Evolutionary conservation across 2,113 vertebrate species (phyloP).

Genomic region (Urocolius indicus): DNA sequence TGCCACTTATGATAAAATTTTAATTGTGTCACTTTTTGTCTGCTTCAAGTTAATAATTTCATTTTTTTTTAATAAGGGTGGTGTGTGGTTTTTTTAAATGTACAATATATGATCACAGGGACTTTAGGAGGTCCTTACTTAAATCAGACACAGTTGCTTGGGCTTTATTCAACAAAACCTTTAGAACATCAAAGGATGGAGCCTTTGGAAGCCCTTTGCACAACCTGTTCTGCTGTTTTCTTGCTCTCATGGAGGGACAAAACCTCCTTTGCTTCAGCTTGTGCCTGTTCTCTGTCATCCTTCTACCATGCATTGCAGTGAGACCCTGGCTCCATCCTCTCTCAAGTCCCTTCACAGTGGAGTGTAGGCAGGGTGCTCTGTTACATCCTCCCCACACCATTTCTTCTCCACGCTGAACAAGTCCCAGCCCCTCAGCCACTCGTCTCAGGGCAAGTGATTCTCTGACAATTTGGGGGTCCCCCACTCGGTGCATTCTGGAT

Average conservation of each 20-base stretch:
- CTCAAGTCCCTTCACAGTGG: rapidly evolving
- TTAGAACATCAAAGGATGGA: background rate
- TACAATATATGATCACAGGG: background rate
- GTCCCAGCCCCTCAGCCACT: background rate
- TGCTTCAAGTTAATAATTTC: background rate
- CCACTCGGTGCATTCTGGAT: background rate
- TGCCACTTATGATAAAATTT: background rate
- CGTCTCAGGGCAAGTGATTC: background rate
- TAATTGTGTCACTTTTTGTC: background rate
- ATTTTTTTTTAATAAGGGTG: background rate
- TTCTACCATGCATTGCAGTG: background rate
- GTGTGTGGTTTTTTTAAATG: background rate
- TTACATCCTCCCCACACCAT: background rate
- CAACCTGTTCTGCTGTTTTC: background rate
- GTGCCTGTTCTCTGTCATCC: background rate
- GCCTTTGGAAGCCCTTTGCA: background rate
- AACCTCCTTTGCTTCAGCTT: background rate
- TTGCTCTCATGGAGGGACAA: background rate
- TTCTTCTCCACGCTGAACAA: background rate
- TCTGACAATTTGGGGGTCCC: background rate
- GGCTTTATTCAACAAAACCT: background rate
- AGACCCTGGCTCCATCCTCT: background rate
- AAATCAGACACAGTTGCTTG: background rate
- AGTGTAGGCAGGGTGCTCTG: background rate
- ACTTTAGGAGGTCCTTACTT: background rate